Evolutionary conservation across 2,113 vertebrate genomes (phyloP).

Genomic region (Speoplatyrhinus poulsoni): DNA sequence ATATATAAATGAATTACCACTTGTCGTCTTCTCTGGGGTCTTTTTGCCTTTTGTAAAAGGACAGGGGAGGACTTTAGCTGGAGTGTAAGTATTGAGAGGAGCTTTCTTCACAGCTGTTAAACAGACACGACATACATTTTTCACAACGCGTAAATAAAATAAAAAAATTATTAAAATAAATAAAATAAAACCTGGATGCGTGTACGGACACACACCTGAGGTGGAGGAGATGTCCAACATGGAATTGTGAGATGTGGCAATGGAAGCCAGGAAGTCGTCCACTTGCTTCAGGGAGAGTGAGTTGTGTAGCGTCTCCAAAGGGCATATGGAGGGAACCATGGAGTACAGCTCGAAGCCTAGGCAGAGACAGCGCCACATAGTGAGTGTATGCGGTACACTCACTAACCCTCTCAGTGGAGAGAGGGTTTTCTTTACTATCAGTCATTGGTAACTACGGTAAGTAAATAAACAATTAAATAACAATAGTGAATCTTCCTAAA

Average conservation of each 20-base stretch:
- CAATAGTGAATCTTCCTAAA: slow-evolving; percentile 9
- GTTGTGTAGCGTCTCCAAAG: slow-evolving; percentile 90
- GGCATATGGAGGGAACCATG: slow-evolving; percentile 92
- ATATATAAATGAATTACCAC: slow-evolving; percentile 38
- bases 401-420: no score
- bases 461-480: slow-evolving; percentile 6
- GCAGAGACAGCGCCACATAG: slow-evolving; percentile 18
- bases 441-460: neutral
- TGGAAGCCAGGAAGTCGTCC: slow-evolving; percentile 87
- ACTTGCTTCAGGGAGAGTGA: slow-evolving; percentile 90
- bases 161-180: neutral
- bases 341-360: slow-evolving; percentile 87
- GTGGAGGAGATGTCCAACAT: slow-evolving; percentile 69
- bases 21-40: slow-evolving; percentile 55
- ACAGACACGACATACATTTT: neutral
- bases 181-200: no score
- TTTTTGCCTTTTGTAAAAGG: slow-evolving; percentile 70
- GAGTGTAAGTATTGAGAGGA: slow-evolving; percentile 85
- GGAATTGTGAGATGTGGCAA: slow-evolving; percentile 79
- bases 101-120: slow-evolving; percentile 74
- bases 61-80: slow-evolving; percentile 84
- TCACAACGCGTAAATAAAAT: neutral
- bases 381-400: neutral
- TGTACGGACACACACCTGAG: slow-evolving; percentile 40
- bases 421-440: neutral